A percentile compares a stretch with the other conserved stretches of the same genome.
Conservation (phyloP, 2,797 vertebrate species). For the Crax fasciolata region DNA sequence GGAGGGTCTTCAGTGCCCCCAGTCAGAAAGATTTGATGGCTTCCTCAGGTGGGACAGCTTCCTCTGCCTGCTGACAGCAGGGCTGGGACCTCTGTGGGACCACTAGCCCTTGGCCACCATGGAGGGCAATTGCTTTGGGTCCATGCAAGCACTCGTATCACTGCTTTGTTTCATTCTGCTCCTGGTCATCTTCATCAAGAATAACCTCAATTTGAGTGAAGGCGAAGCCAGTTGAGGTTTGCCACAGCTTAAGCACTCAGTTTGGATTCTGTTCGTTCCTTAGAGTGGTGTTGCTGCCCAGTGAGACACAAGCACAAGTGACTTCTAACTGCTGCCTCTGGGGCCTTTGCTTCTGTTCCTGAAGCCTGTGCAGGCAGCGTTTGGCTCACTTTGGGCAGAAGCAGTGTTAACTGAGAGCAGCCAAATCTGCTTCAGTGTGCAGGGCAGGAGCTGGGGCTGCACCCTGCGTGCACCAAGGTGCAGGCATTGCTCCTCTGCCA, state of each 20-base stretch:
- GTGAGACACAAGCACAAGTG: not conserved
- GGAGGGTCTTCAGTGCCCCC: not conserved
- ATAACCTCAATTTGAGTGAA: not conserved
- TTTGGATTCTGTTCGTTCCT: not conserved
- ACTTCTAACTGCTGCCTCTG: fast-evolving
- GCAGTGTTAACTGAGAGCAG: not conserved
- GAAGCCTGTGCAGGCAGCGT: not conserved
- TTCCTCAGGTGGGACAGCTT: fast-evolving
- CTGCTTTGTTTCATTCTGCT: not conserved
- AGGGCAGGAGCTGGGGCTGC: not conserved
- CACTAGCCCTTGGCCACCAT: not conserved
- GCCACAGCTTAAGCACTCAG: not conserved
- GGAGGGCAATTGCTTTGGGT: not conserved
- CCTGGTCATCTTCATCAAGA: not conserved
- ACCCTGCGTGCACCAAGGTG: not conserved
- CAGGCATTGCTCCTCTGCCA: not conserved
- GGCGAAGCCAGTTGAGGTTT: not conserved
- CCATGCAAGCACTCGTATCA: fast-evolving
- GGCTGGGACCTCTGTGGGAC: not conserved
- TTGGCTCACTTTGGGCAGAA: not conserved
- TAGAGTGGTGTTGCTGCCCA: not conserved
- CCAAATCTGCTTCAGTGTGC: not conserved
- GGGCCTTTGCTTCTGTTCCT: not conserved
- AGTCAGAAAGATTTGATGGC: not conserved
- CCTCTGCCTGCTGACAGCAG: not conserved